Conservation (phyloP, 1,140 invertebrate species). For the Lucilia cuprina region DNA sequence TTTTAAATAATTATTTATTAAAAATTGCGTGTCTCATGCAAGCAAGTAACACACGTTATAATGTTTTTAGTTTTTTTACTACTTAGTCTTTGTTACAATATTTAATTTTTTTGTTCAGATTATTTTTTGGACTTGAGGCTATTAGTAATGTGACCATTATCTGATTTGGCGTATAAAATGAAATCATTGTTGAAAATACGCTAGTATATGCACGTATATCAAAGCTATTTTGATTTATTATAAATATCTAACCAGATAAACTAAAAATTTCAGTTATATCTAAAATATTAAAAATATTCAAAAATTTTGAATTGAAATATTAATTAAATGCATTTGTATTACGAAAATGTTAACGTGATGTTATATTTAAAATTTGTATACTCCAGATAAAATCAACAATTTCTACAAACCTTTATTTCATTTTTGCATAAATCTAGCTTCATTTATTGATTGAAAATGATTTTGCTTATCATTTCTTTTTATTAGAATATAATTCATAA, state of each 20-base stretch:
- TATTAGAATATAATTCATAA: not conserved
- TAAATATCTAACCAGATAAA: not conserved
- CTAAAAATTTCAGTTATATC: too few relatives aligned
- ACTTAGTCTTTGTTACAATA: not conserved
- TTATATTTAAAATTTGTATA: too few relatives aligned
- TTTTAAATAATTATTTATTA: conserved; percentile 24
- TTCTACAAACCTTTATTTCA: too few relatives aligned
- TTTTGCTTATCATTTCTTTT: too few relatives aligned
- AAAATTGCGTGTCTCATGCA: conserved; percentile 27
- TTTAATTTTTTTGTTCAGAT: not conserved
- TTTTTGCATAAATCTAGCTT: too few relatives aligned
- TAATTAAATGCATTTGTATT: too few relatives aligned
- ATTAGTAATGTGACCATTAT: conserved; percentile 3
- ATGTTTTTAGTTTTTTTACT: not conserved
- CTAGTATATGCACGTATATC: not conserved
- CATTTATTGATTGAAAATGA: too few relatives aligned
- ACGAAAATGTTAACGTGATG: too few relatives aligned
- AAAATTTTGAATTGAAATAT: too few relatives aligned
- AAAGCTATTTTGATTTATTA: not conserved
- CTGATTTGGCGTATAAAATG: not conserved
- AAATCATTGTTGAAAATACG: not conserved
- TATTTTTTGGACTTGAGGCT: not conserved
- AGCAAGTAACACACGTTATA: not conserved
- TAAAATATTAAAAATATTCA: too few relatives aligned
- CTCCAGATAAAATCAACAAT: too few relatives aligned